Evolutionary conservation across 2,797 vertebrate genomes (phyloP), one percentile per base, ranked within the genome.

Genomic region (Lutjanus campechanus): DNA sequence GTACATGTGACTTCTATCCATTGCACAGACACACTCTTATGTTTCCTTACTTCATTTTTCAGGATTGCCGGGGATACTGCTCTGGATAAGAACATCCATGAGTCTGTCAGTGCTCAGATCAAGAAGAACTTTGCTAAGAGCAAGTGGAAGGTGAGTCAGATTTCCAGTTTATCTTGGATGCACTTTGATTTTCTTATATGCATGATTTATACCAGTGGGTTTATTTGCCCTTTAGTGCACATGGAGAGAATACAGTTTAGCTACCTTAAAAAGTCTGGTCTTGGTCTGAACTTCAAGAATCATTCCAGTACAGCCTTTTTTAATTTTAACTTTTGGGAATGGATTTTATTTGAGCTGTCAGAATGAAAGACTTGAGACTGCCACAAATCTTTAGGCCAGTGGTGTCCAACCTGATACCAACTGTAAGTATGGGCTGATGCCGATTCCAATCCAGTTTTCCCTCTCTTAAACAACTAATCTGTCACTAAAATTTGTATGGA

Each of bases 91-190:
- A 99, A 99, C 85, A 99, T 99, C 91, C 98, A 99, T 7, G 98
- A 98, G 91, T 99, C 98, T 0, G 98, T 99, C 94, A 98, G 98
- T 0, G 98, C 98, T 44, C 98, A 99, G 93, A 99, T 99, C 90
- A 97, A 96, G 93, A 99, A 99, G 93, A 99, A 99, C 87, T 99
- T 99, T 43, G 98, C 98, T 60, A 99, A 99, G 90, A 99, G 97
- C 96, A 99, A 98, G 83, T 99, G 98, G 98, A 99, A 97, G 96
- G 98, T 98, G 75, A 94, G 95, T 70, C 29, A 15, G 20, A 53
- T 36, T 64, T 20, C 25, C 25, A 44, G 20, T 75, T 84, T 63
- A 4, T 69, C 13, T 72, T 36, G 36, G 56, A 84, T 20, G 41
- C 12, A 7, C 12, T 70, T 58, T 50, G 8, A 55, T 73, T 44